Conservation (phyloP, 1,140 invertebrate genomes). For the Hylaeus volcanicus region DNA sequence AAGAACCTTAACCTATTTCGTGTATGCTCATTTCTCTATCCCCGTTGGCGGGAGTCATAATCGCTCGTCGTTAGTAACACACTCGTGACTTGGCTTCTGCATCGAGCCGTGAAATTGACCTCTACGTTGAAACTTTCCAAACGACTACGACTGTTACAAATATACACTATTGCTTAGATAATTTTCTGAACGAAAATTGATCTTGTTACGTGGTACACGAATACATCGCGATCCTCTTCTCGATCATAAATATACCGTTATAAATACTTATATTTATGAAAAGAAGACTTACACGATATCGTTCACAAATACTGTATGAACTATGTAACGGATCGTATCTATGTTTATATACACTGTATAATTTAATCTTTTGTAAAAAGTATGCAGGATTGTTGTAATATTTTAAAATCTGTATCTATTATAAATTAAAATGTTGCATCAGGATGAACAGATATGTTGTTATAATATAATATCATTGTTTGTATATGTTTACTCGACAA, state of each 20-base stretch:
- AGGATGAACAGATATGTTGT: slow-evolving; percentile 14
- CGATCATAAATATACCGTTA: too few relatives aligned
- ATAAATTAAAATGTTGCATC: slow-evolving; percentile 38
- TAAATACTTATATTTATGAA: not conserved
- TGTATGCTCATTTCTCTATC: slow-evolving; percentile 2
- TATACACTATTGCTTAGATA: not conserved
- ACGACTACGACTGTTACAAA: slow-evolving; percentile 23
- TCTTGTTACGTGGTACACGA: not conserved
- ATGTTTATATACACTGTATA: not conserved
- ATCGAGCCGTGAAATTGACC: slow-evolving; percentile 39
- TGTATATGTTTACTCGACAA: not conserved
- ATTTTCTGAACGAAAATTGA: not conserved
- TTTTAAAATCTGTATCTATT: slow-evolving; percentile 12
- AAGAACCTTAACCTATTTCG: slow-evolving; percentile 34
- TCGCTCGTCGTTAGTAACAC: slow-evolving; percentile 21
- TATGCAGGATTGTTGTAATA: slow-evolving; percentile 12
- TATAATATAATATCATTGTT: slow-evolving; percentile 29
- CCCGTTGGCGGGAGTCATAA: slow-evolving; percentile 41
- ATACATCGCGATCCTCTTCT: too few relatives aligned
- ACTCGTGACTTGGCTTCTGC: slow-evolving; percentile 37
- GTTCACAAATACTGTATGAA: not conserved
- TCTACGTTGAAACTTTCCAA: slow-evolving; percentile 19
- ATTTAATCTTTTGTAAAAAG: not conserved
- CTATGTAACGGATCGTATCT: not conserved
- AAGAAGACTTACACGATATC: not conserved